These are phyloP conservation scores for Manduca sexta DNA, from an alignment of 1,140 invertebrate species.

Conservation along the genomic window DNA sequence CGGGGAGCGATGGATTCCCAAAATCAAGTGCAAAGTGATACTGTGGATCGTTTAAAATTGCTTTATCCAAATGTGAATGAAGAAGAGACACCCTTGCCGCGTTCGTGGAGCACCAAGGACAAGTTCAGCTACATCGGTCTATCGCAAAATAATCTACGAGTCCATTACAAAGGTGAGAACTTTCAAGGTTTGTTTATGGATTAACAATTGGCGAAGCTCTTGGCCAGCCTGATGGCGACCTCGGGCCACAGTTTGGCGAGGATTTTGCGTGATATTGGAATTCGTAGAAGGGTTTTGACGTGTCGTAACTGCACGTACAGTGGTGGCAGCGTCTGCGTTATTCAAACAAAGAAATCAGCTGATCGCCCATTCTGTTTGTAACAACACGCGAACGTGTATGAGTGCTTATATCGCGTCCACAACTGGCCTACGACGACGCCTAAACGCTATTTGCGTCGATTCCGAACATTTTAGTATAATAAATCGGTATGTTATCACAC, in stretches of 20 bases:
- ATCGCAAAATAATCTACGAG: constrained; percentile 97
- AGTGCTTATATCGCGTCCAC: constrained; percentile 17
- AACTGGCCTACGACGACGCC: not conserved
- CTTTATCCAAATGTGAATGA: constrained; percentile 98
- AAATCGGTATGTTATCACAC: constrained; percentile 30
- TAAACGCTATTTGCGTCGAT: not conserved
- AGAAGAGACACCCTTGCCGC: constrained; percentile 93
- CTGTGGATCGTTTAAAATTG: constrained; percentile 85
- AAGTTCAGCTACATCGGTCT: constrained; percentile 97
- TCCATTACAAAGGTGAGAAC: constrained; percentile 97
- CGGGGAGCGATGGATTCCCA: constrained; percentile 76
- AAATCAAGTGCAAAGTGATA: constrained; percentile 74
- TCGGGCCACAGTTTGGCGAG: constrained; percentile 5
- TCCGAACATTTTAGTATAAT: constrained; percentile 13
- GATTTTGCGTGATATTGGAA: constrained; percentile 9
- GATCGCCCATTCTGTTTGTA: constrained; percentile 74
- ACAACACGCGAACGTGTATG: constrained; percentile 50
- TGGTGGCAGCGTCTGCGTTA: constrained; percentile 37
- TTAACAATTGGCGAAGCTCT: constrained; percentile 49
- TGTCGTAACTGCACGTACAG: constrained; percentile 61
- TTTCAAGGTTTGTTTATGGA: constrained; percentile 74
- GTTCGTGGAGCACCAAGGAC: constrained; percentile 98
- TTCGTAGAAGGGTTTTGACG: constrained; percentile 55
- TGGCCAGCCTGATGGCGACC: constrained; percentile 9
- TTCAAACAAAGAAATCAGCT: constrained; percentile 87